phyloP scores from a whole-genome alignment of 1,140 invertebrate genomes.

The Gryon sp. region DNA sequence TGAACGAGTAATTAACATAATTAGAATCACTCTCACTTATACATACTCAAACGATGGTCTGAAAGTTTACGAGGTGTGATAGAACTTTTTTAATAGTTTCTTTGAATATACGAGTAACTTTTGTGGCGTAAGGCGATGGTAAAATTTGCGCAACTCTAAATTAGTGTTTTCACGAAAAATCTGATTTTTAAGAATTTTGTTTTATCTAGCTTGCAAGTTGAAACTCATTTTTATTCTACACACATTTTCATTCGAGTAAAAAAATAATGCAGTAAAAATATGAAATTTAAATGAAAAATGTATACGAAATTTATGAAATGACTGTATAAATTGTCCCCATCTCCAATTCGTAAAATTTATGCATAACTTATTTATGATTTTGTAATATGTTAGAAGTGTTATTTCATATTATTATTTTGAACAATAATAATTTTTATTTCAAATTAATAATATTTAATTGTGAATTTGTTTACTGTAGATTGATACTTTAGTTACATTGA shows the following conservation, averaged over 20 bases:
- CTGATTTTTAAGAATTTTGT: constrained; percentile 42
- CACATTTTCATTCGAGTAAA: constrained; percentile 3
- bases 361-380: no score
- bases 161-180: constrained; percentile 52
- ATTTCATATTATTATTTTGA: no score
- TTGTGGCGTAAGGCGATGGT: constrained; percentile 31
- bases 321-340: no score
- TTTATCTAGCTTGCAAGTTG: constrained; percentile 12
- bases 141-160: constrained; percentile 31
- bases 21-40: constrained; percentile 71
- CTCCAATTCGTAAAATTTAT: no score
- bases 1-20: constrained; percentile 70
- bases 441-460: no score
- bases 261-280: constrained; percentile 18
- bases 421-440: no score
- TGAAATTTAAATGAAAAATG: constrained; percentile 25
- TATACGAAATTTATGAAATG: constrained; percentile 3
- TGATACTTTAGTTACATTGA: no score
- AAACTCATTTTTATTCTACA: neutral
- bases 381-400: no score
- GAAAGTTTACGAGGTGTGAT: constrained; percentile 58
- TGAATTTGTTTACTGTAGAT: no score
- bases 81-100: constrained; percentile 65
- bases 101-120: constrained; percentile 37
- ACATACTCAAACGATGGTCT: constrained; percentile 50